Evolutionary conservation across 2,888 invertebrate species (phyloP).

Genomic region (Papilio elwesi): DNA sequence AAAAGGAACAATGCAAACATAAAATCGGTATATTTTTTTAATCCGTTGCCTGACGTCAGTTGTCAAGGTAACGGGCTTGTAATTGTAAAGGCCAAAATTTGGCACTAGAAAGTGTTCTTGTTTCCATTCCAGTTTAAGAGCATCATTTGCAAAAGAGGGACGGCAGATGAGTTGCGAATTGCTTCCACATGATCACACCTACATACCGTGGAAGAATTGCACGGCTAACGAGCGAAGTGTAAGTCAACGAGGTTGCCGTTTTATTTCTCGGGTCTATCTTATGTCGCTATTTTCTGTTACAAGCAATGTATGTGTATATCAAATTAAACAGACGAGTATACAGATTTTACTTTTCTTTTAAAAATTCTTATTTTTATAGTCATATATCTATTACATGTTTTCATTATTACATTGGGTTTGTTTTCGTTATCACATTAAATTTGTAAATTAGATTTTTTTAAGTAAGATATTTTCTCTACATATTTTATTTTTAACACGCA

Average conservation of each 20-base stretch:
- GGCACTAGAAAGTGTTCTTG: constrained; percentile 1
- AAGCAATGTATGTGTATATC: constrained; percentile 14
- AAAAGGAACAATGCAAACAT: background rate
- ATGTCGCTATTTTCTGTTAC: constrained; percentile 34
- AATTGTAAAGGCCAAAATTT: constrained; percentile 1
- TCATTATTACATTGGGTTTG: too few species aligned
- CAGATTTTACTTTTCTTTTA: background rate
- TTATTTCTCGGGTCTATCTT: constrained; percentile 44
- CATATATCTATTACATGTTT: too few species aligned
- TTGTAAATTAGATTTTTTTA: too few species aligned
- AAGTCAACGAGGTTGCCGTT: constrained; percentile 49
- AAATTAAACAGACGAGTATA: too few species aligned
- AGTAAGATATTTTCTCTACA: too few species aligned
- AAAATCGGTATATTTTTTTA: background rate
- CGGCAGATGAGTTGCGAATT: constrained; percentile 42
- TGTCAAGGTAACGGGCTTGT: background rate
- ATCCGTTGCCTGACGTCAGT: background rate
- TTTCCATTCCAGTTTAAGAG: constrained; percentile 11
- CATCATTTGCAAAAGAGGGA: constrained; percentile 14
- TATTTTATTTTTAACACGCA: too few species aligned
- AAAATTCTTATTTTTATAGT: too few species aligned
- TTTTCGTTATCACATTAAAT: too few species aligned
- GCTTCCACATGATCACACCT: constrained; percentile 50
- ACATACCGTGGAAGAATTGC: constrained; percentile 49
- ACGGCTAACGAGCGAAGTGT: constrained; percentile 51